Base-by-base conservation (phyloP, 2,888 invertebrate species). In the Drosophila recens region DNA sequence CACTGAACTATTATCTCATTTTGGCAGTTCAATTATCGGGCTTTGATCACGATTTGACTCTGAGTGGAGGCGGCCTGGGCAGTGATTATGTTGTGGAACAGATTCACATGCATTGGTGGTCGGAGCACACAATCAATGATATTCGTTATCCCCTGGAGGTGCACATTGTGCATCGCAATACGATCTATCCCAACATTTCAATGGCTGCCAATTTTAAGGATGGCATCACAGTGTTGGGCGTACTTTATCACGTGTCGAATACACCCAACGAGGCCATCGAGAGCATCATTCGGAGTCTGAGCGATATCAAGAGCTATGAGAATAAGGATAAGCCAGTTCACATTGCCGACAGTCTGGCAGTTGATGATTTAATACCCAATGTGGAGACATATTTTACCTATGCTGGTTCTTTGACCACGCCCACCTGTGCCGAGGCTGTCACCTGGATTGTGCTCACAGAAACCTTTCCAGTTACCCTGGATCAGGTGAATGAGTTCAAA, bases 41-140 rank as follows among this genome's bases (percentile, higher is more conserved):
- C 53, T 91, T 92, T 30, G 75, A 81, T 15, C 70, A 84, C 4
- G 79, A 84, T 23, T 65, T 91, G 78, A 81, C 83, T 5, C 58
- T 94, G 0, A 88, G 87, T 3, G 96, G 96, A 0, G 96, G 96
- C 1, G 90, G 82, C 3, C 64, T 92, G 6, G 20, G 49, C 2
- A 75, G 80, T 5, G 87, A 90, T 9, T 96, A 95, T 90, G 90
- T 94, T 1, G 93, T 97, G 56, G 95, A 96, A 64, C 96, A 97
- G 91, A 93, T 97, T 54, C 97, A 97, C 90, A 96, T 97, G 91
- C 97, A 97, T 90, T 97, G 97, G 97, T 94, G 95, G 53, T 96
- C 97, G 0, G 97, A 97, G 90, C 97, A 97, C 90, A 95, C 95
- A 0, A 93, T 97, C 15, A 94, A 97, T 71, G 95, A 94, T 10